Conservation (phyloP, 2,113 vertebrate genomes). For the Etia nguti region DNA sequence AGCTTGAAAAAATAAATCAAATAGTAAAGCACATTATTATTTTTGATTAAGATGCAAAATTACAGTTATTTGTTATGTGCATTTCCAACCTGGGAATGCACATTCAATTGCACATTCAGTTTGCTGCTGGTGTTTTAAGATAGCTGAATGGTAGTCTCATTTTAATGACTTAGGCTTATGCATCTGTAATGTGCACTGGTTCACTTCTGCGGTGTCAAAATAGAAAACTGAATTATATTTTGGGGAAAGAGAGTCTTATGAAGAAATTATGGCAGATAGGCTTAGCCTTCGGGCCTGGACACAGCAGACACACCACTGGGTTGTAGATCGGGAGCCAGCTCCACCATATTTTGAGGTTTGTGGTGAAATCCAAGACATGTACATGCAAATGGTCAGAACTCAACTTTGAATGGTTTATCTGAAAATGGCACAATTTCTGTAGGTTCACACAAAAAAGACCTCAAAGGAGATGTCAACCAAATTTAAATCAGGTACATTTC, state of each 20-base stretch:
- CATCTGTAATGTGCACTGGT: not conserved
- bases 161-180: not conserved
- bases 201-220: not conserved
- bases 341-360: not conserved
- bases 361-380: not conserved
- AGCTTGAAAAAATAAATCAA: not conserved
- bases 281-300: not conserved
- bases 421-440: not conserved
- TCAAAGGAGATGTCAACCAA: accelerated
- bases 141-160: not conserved
- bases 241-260: not conserved
- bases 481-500: not conserved
- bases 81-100: not conserved
- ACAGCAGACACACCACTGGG: not conserved
- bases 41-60: not conserved
- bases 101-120: too few relatives aligned
- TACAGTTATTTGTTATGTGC: not conserved
- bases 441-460: not conserved
- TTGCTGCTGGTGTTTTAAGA: not conserved
- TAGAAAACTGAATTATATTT: not conserved
- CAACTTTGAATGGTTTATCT: not conserved
- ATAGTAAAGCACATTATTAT: not conserved
- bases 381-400: not conserved
- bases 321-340: not conserved
- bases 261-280: not conserved